Evolutionary conservation across 2,888 invertebrate species (phyloP).

Genomic region (Drosophila helvetica): DNA sequence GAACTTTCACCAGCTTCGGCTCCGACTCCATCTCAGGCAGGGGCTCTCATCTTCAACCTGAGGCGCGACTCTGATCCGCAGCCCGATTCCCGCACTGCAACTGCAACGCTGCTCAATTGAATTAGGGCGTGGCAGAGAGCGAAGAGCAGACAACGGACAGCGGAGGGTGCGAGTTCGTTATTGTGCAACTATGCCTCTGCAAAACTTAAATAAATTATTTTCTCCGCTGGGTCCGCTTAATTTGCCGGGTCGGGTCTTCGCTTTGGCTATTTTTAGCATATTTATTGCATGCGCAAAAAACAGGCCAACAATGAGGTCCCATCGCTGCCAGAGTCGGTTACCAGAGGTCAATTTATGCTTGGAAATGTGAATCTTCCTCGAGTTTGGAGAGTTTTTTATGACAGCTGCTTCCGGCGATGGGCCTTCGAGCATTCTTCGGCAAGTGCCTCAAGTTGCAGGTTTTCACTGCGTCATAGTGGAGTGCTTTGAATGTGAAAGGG

Average conservation of each 20-base stretch:
- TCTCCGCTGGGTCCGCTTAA: slow-evolving; percentile 40
- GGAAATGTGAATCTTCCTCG: slow-evolving; percentile 22
- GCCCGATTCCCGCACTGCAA: slow-evolving; percentile 3
- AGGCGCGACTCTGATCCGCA: slow-evolving; percentile 9
- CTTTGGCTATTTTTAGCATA: slow-evolving; percentile 69
- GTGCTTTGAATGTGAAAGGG: neutral
- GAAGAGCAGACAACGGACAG: neutral
- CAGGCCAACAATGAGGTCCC: slow-evolving; percentile 50
- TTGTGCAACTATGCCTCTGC: slow-evolving; percentile 22
- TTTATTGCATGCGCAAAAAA: slow-evolving; percentile 64
- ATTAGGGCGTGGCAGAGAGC: slow-evolving; percentile 15
- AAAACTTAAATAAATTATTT: slow-evolving; percentile 41
- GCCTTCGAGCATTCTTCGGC: slow-evolving; percentile 24
- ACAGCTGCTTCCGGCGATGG: slow-evolving; percentile 63
- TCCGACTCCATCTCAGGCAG: neutral
- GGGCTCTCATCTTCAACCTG: neutral
- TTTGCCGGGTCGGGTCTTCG: slow-evolving; percentile 37
- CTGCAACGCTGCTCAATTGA: slow-evolving; percentile 36
- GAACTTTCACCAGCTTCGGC: slow-evolving; percentile 64
- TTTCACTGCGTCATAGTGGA: slow-evolving; percentile 26
- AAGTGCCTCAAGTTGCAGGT: slow-evolving; percentile 30
- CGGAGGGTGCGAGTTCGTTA: slow-evolving; percentile 4
- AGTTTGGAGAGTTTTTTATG: slow-evolving; percentile 46
- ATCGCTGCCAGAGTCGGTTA: slow-evolving; percentile 48
- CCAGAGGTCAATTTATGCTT: slow-evolving; percentile 66